Base-by-base conservation (phyloP, 1,140 invertebrate species). In the Papilio helenus region DNA sequence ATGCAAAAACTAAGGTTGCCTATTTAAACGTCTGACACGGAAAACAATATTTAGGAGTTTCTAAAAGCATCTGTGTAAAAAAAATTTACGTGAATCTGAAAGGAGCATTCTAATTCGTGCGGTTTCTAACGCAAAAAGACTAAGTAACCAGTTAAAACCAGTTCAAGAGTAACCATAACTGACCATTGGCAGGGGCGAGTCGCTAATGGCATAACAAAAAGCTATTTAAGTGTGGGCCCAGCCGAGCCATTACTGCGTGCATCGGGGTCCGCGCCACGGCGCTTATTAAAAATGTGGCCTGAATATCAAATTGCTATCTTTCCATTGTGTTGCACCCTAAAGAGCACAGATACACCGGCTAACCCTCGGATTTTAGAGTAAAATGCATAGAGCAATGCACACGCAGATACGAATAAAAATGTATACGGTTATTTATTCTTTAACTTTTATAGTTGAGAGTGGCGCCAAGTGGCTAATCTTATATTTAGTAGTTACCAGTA, bases 231-330 rank as follows among this genome's bases (percentile, higher is more conserved):
- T 89, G 89, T 90, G 88, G 89, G 89, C 90, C 82, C 84, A 88
- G 86, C 86, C 86, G 74, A 86, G 77, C 88, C 90, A 92, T 92
- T 92, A 91, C 84, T 79, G 58, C 76, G 79, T 80, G 29, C 76
- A 61, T 39, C 72, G 23, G 81, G 80, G 81, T 46, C 42, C 76
- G 68, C 77, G 82, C 72, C 81, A 79, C 82, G 84, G 85, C 85
- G 87, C 92, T 94, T 94, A 94, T 95, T 94, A 95, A 95, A 94
- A 95, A 95, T 95, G 93, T 95, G 93, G 92, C 93, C 92, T 90
- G 91, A 93, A 95, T 95, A 95, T 95, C 93, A 94, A 94, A 95
- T 95, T 95, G 93, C 93, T 93, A 93, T 95, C 93, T 92, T 80
- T 82, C 90, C 85, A 93, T 94, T 95, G 93, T 94, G 79, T 83